Evolutionary conservation across 35 echinoderm and acorn worm genomes (phyloP), one percentile per base, ranked within the genome.

Genomic region (Heliocidaris tuberculata): DNA sequence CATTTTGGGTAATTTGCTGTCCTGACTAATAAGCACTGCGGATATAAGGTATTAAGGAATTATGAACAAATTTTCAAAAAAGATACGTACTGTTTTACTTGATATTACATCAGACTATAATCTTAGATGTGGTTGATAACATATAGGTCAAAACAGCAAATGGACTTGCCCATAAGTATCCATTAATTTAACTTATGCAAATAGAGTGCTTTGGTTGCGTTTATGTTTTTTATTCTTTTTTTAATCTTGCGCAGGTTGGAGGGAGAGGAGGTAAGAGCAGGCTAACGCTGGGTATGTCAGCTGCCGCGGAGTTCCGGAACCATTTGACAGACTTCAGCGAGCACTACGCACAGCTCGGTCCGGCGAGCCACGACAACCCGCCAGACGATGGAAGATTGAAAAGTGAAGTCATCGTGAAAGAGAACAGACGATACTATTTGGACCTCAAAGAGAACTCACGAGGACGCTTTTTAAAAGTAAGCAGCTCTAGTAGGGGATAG

Each of bases 391-490:
- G 98, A 13, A 35, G 97, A 61, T 94, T 99, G 27, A 99, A 99
- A 50, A 99, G 98, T 93, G 98, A 99, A 96, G 95, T 96, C 92
- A 97, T 99, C 47, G 95, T 97, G 9, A 97, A 96, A 32, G 98
- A 99, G 31, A 99, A 99, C 95, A 96, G 97, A 96, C 96, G 97
- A 88, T 99, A 99, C 85, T 99, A 99, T 90, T 88, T 99, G 94
- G 98, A 99, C 92, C 96, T 99, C 35, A 99, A 99, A 95, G 98
- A 99, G 93, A 99, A 99, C 85, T 95, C 94, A 92, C 97, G 98
- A 93, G 98, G 98, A 59, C 97, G 98, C 86, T 99, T 99, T 94
- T 94, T 99, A 94, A 97, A 96, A 95, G 98, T 99, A 95, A 95
- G 95, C 17, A 42, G 35, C 0, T 0, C 35, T 42, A 42, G 35